Evolutionary conservation across 2,797 vertebrate species (phyloP), one percentile per base, ranked within the genome.

Genomic region (Champsocephalus esox): DNA sequence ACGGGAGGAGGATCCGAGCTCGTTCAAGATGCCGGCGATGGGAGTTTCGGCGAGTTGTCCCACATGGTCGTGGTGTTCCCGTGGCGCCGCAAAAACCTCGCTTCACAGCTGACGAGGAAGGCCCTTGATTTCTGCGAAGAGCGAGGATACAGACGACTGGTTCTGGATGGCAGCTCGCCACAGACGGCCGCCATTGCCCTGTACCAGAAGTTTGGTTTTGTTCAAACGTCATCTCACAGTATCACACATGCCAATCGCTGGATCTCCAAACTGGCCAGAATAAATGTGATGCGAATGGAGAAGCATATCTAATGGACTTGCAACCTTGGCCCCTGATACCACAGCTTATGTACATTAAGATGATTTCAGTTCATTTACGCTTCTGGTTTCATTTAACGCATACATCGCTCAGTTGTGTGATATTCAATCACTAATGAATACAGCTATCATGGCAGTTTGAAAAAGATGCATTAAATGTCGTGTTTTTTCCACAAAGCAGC

Each of bases 111-210:
- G 73, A 81, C 59, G 0, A 80, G 74, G 59, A 90, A 69, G 67
- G 91, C 88, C 1, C 28, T 93, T 32, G 92, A 92, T 44, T 94
- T 94, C 86, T 94, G 91, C 86, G 90, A 92, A 57, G 83, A 92
- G 32, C 88, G 63, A 21, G 89, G 92, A 46, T 81, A 90, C 60
- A 16, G 44, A 9, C 80, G 77, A 1, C 61, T 94, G 0, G 54
- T 77, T 0, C 48, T 93, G 75, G 89, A 93, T 5, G 82, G 91
- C 75, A 91, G 90, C 81, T 92, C 92, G 0, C 80, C 91, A 0
- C 93, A 94, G 82, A 73, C 55, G 0, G 88, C 90, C 0, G 92
- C 91, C 17, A 10, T 87, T 6, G 70, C 85, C 13, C 65, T 93
- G 52, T 90, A 67, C 66, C 79, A 71, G 3, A 94, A 92, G 71